Base-by-base conservation (phyloP, 2,113 vertebrate genomes). In the Himantopus leucocephalus region DNA sequence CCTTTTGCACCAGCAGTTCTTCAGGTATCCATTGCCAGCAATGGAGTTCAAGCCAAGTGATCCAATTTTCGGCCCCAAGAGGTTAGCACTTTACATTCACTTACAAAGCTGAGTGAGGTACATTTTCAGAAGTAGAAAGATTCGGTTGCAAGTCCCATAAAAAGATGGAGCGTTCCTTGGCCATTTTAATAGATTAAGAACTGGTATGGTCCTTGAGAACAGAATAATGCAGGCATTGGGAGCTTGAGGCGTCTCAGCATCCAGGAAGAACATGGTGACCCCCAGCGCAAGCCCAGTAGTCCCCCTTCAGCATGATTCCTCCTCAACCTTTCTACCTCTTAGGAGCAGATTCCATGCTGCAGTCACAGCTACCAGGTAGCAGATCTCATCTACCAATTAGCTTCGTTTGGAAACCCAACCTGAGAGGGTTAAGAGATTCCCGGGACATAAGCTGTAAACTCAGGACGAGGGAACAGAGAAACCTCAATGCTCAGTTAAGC, bases 91-190 rank as follows among this genome's bases (percentile, higher is more conserved):
- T 94, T 96, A 94, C 94, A 82, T 90, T 96, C 85, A 84, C 72
- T 95, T 97, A 97, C 96, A 98, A 97, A 97, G 95, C 94, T 68
- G 85, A 96, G 76, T 90, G 94, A 96, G 94, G 94, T 95, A 97
- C 84, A 37, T 84, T 74, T 94, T 75, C 88, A 93, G 94, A 95
- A 95, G 88, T 96, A 95, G 52, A 92, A 95, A 91, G 83, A 90
- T 91, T 68, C 88, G 50, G 89, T 91, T 96, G 50, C 72, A 96
- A 96, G 94, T 97, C 96, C 78, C 88, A 84, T 95, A 96, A 94
- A 96, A 97, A 95, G 93, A 88, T 90, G 91, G 92, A 95, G 89
- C 67, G 87, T 92, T 97, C 95, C 92, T 94, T 96, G 81, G 87
- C 96, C 95, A 71, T 95, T 95, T 94, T 88, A 78, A 85, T 41